Evolutionary conservation across 2,113 vertebrate genomes (phyloP), one percentile per base, ranked within the genome.

Genomic region (Candoia aspera): DNA sequence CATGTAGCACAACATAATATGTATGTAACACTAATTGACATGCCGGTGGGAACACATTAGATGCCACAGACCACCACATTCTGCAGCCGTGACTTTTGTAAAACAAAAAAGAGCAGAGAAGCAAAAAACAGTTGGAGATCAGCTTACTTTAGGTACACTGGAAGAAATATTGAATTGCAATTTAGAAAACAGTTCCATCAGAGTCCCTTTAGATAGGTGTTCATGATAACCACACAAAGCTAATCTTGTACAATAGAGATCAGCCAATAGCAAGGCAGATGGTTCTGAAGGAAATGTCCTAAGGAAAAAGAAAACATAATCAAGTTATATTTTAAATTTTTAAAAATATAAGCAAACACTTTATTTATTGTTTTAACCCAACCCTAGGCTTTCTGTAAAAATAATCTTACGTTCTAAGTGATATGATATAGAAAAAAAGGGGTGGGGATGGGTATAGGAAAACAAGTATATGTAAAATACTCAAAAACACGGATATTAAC

Each of bases 231-330:
- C 99, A 59, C 97, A 98, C 55, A 99, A 96, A 0, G 98, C 97
- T 95, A 99, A 90, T 90, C 98, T 98, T 0, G 98, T 98, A 94
- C 98, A 99, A 96, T 99, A 99, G 90, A 99, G 97, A 96, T 99
- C 99, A 83, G 97, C 98, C 29, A 99, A 95, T 90, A 99, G 96
- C 97, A 99, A 95, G 0, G 95, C 98, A 26, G 98, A 99, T 2
- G 97, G 97, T 88, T 99, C 98, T 26, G 96, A 95, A 42, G 99
- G 99, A 90, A 98, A 98, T 88, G 95, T 95, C 93, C 99, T 99
- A 92, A 60, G 13, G 46, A 97, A 96, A 0, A 73, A 93, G 3
- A 17, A 37, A 8, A 83, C n/a, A 59, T 88, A 59, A 86, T 91
- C 2, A 91, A 37, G 11, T 2, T 64, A 8, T 90, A 33, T 37